Conservation (phyloP, 2,113 vertebrate species). For the Propithecus coquereli region DNA sequence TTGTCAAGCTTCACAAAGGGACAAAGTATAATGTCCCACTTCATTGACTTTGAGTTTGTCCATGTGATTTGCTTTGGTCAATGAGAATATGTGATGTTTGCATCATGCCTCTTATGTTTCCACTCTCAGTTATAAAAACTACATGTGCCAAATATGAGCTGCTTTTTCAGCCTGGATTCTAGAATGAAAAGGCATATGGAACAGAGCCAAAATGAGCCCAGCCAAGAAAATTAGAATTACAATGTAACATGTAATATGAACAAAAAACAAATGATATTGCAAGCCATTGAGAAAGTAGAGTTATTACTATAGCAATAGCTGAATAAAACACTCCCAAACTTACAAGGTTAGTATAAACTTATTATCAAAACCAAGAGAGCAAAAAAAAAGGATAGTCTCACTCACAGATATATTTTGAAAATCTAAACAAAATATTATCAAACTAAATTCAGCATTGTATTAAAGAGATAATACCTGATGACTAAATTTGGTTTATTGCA, state of each 20-base stretch:
- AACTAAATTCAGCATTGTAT: neutral
- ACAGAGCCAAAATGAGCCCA: neutral
- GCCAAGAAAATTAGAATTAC: neutral
- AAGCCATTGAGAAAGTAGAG: neutral
- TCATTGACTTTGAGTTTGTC: neutral
- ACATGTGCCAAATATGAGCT: neutral
- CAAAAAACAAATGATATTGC: neutral
- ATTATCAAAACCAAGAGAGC: neutral
- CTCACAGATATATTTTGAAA: neutral
- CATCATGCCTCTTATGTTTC: neutral
- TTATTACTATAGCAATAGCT: neutral
- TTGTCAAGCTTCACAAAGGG: neutral
- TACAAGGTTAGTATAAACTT: neutral
- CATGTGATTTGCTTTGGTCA: neutral
- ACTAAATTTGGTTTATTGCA: neutral
- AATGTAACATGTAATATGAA: neutral
- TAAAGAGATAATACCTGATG: neutral
- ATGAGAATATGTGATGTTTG: neutral
- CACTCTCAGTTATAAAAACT: neutral
- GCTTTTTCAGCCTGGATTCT: neutral
- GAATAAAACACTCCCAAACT: neutral
- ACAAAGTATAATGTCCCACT: neutral
- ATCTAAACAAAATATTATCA: neutral
- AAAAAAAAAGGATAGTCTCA: neutral
- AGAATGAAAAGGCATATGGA: neutral